These are phyloP conservation scores for Petrocephalus sullivani DNA, from an alignment of 2,797 vertebrate genomes.

Conservation along the genomic window DNA sequence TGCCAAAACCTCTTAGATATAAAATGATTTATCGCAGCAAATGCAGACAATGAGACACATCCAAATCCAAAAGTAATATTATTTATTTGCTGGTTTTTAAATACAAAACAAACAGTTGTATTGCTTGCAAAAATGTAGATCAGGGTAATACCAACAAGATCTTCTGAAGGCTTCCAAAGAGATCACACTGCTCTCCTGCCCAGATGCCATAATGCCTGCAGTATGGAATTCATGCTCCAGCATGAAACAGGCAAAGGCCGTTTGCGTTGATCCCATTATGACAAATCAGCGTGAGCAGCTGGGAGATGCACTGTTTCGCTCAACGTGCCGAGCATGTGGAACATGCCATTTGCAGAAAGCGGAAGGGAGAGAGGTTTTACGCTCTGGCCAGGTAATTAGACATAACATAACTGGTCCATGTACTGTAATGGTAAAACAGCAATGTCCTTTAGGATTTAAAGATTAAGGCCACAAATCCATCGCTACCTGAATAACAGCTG, in stretches of 20 bases:
- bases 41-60: not conserved
- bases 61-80: not conserved
- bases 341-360: not conserved
- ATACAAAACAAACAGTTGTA: not conserved
- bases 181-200: not conserved
- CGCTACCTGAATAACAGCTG: not conserved
- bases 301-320: not conserved
- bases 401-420: not conserved
- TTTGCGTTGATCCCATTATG: not conserved
- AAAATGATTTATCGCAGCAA: not conserved
- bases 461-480: not conserved
- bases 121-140: not conserved
- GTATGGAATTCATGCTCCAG: not conserved
- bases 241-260: not conserved
- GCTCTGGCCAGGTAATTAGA: not conserved
- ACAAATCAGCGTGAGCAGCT: not conserved
- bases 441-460: not conserved
- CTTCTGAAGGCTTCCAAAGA: not conserved
- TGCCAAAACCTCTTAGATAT: not conserved
- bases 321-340: not conserved
- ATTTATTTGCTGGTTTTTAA: not conserved
- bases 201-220: not conserved
- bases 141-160: not conserved
- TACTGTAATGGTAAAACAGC: not conserved
- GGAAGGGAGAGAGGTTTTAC: not conserved